Conservation (phyloP, 2,113 vertebrate genomes). For the Petrocephalus microphthalmus region DNA sequence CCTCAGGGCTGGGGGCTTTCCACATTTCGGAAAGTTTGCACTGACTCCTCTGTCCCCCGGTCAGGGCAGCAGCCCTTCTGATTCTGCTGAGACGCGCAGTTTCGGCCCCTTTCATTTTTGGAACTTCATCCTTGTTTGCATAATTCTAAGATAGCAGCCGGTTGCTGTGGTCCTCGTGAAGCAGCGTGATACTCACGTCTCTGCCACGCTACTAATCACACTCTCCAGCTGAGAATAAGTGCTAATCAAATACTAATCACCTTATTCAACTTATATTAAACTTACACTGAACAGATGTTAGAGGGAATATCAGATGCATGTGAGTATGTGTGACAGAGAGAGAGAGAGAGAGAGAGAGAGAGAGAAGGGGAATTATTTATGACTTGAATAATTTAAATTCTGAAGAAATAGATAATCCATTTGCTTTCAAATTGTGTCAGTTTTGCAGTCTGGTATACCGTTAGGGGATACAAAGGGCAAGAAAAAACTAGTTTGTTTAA, state of each 20-base stretch:
- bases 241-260: neutral
- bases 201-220: conserved; percentile 8
- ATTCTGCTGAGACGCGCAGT: neutral
- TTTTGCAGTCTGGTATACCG: neutral
- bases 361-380: conserved; percentile 9
- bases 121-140: neutral
- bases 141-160: neutral
- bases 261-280: neutral
- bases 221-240: neutral
- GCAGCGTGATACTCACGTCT: neutral
- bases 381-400: conserved; percentile 17
- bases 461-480: neutral
- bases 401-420: conserved; percentile 21
- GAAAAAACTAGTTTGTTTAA: neutral
- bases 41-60: neutral
- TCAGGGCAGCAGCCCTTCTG: neutral
- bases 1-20: neutral
- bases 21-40: neutral
- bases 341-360: neutral
- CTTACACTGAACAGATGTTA: neutral
- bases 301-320: neutral
- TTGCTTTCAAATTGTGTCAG: conserved; percentile 17
- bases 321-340: neutral
- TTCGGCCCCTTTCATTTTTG: neutral
- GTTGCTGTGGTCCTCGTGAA: neutral